phyloP scores from a whole-genome alignment of 2,888 invertebrate genomes.

The Drosophila acutilabella region DNA sequence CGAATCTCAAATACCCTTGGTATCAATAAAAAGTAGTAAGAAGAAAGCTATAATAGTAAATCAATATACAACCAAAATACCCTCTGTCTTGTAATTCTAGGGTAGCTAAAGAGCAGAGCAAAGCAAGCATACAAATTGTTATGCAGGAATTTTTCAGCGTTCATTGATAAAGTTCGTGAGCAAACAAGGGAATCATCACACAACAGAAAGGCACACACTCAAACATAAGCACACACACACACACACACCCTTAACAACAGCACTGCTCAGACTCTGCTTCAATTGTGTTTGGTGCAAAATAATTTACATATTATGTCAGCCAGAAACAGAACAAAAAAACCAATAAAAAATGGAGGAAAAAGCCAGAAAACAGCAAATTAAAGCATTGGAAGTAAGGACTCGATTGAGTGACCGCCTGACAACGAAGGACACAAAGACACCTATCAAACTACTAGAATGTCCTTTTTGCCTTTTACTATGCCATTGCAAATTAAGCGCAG shows the following conservation, averaged over 20 bases:
- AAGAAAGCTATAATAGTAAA: neutral
- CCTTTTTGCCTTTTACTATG: constrained; percentile 20
- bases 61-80: neutral
- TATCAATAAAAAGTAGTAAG: neutral
- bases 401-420: constrained; percentile 27
- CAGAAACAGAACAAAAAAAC: neutral
- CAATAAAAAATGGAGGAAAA: constrained; percentile 4
- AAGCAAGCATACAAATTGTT: constrained; percentile 37
- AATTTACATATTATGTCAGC: constrained; percentile 71
- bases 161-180: constrained; percentile 69
- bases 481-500: constrained; percentile 11
- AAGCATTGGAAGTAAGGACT: constrained; percentile 14
- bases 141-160: constrained; percentile 65
- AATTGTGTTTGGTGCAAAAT: constrained; percentile 57
- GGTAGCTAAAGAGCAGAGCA: constrained; percentile 7
- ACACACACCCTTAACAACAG: neutral
- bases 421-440: constrained; percentile 30
- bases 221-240: neutral
- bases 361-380: constrained; percentile 12
- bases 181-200: constrained; percentile 47
- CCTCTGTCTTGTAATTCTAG: neutral
- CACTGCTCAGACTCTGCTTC: neutral
- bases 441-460: constrained; percentile 51
- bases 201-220: neutral
- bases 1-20: neutral